Conservation (phyloP, 2,113 vertebrate genomes). For the Eulacestoma nigropectus region DNA sequence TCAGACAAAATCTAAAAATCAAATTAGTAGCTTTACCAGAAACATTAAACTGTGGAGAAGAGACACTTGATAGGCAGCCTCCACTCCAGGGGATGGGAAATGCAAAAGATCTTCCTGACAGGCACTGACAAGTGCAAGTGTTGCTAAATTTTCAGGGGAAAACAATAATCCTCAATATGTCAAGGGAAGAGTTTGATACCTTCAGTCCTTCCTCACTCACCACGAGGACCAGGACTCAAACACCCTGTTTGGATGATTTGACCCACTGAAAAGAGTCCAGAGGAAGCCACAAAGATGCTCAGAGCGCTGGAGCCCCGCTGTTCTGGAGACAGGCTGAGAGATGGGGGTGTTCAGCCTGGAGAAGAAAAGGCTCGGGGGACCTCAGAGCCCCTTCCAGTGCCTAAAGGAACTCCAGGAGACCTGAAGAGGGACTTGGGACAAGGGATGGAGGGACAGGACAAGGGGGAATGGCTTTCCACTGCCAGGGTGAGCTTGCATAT, state of each 20-base stretch:
- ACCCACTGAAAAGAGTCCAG: background rate
- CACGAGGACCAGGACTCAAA: accelerated
- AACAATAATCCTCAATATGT: background rate
- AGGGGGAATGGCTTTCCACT: background rate
- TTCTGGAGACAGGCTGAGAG: background rate
- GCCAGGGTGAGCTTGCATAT: background rate
- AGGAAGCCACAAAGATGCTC: background rate
- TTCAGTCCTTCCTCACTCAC: background rate
- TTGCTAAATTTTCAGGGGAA: conserved; percentile 7
- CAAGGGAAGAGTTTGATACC: background rate
- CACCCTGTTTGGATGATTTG: background rate
- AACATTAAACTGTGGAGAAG: background rate
- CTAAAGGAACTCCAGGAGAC: background rate
- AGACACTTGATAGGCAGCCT: conserved; percentile 47
- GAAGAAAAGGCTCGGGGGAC: background rate
- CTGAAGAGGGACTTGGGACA: background rate
- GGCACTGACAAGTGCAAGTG: background rate
- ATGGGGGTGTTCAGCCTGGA: background rate
- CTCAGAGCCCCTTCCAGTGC: background rate
- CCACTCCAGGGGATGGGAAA: conserved; percentile 24
- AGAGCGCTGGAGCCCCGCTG: background rate
- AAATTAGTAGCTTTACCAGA: background rate
- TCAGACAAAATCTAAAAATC: conserved; percentile 1
- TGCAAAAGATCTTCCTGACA: conserved; percentile 25
- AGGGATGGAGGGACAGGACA: background rate